These are phyloP conservation scores for Phyto melanocephala DNA, from an alignment of 2,888 invertebrate genomes.

Conservation along the genomic window DNA sequence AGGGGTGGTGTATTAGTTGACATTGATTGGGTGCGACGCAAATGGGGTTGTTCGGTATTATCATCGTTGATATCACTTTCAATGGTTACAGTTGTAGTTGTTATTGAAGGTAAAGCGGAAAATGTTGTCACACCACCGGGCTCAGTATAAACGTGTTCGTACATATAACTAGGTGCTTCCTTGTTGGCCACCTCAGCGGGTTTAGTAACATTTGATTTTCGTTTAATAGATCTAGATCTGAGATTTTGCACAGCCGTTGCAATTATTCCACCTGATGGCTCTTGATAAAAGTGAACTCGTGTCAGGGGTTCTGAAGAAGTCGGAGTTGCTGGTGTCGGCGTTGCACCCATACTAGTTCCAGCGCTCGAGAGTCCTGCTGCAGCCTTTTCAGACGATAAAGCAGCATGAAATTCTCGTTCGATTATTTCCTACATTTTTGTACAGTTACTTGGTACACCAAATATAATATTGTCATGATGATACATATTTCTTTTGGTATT, in stretches of 20 bases:
- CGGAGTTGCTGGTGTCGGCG: conserved; percentile 66
- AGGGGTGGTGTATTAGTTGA: conserved; percentile 76
- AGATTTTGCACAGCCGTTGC: conserved; percentile 74
- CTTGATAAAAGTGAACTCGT: conserved; percentile 69
- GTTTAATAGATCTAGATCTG: conserved; percentile 73
- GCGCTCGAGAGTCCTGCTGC: conserved; percentile 68
- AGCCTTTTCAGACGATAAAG: conserved; percentile 78
- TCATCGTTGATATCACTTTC: conserved; percentile 50
- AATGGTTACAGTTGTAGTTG: conserved; percentile 55
- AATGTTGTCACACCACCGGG: conserved; percentile 65
- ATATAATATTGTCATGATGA: conserved; percentile 65
- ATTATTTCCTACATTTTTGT: conserved; percentile 76
- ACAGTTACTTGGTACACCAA: conserved; percentile 68
- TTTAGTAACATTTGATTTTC: conserved; percentile 64
- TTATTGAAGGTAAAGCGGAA: conserved; percentile 46
- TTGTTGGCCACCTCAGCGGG: conserved; percentile 24
- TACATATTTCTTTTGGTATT: conserved; percentile 53
- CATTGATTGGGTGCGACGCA: conserved; percentile 72
- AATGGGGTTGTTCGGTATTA: conserved; percentile 37
- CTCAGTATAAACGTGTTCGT: conserved; percentile 73
- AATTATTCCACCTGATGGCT: conserved; percentile 74
- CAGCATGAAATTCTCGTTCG: conserved; percentile 79
- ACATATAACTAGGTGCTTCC: background rate
- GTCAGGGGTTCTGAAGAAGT: conserved; percentile 50
- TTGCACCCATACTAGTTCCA: conserved; percentile 66